These are phyloP conservation scores for Heliconius hortense DNA, from an alignment of 2,888 invertebrate genomes.

Conservation along the genomic window DNA sequence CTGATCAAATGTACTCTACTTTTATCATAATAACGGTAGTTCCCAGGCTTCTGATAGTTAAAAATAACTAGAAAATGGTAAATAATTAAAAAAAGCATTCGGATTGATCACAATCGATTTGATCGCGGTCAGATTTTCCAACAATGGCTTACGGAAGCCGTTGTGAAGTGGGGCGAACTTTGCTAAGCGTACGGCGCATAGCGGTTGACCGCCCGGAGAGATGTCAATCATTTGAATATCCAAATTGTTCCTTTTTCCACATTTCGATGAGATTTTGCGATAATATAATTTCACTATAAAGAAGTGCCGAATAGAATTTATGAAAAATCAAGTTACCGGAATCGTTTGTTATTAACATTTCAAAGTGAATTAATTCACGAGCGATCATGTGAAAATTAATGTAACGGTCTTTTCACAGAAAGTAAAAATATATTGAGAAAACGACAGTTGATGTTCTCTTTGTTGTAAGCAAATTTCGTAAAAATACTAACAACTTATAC, in stretches of 20 bases:
- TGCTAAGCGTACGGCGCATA: slow-evolving; percentile 48
- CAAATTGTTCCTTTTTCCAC: slow-evolving; percentile 68
- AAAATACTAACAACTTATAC: neutral
- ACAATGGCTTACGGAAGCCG: slow-evolving; percentile 65
- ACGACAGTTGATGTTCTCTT: slow-evolving; percentile 35
- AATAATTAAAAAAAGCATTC: slow-evolving; percentile 68
- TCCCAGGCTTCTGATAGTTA: slow-evolving; percentile 58
- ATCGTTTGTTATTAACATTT: slow-evolving; percentile 49
- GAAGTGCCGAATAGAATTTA: slow-evolving; percentile 69
- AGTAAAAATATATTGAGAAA: slow-evolving; percentile 39
- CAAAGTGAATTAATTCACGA: slow-evolving; percentile 52
- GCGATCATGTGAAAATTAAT: slow-evolving; percentile 64
- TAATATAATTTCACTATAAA: slow-evolving; percentile 69
- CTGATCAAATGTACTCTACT: neutral
- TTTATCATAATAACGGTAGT: slow-evolving; percentile 58
- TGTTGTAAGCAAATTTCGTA: neutral
- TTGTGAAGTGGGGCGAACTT: slow-evolving; percentile 54
- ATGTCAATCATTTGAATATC: slow-evolving; percentile 82
- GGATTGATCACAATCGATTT: slow-evolving; percentile 69
- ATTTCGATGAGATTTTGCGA: slow-evolving; percentile 73
- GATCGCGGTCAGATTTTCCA: slow-evolving; percentile 68
- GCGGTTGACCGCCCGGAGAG: slow-evolving; percentile 76
- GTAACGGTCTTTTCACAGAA: slow-evolving; percentile 68
- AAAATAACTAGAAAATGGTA: slow-evolving; percentile 53
- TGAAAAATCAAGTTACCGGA: slow-evolving; percentile 58